Base-by-base conservation (phyloP, 2,888 invertebrate genomes). In the Oscheius sp. region DNA sequence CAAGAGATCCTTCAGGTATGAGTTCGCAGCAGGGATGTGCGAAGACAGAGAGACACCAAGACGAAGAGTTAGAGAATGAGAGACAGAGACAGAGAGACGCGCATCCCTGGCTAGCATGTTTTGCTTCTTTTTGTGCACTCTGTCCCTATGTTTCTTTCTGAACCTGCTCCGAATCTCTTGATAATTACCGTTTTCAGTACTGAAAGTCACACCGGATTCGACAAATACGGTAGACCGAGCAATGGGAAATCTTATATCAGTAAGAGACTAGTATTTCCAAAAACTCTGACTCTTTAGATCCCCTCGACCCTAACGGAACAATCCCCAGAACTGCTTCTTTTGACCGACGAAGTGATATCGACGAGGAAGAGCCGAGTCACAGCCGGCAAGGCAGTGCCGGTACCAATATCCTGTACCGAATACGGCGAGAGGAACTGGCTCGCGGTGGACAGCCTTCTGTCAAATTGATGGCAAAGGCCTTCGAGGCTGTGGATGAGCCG, bases 381-480 rank as follows among this genome's bases (percentile, higher is more conserved):
- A 62, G 70, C 3, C 42, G 75, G 33, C 48, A 51, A 13, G 72
- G 72, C 21, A 72, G 71, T 42, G 58, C 72, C 21, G 75, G 88
- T n/a, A 86, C 88, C 11, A 88, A 88, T 65, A 86, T 88, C 59
- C 77, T 88, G 51, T 88, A 87, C 76, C 80, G 84, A 75, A 87
- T 88, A 13, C 79, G 88, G 42, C 74, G 88, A 10, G 87, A 88
- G 75, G 88, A 88, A 71, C 71, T 88, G 63, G 85, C 88, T 32
- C 79, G 86, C 51, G 88, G 88, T 11, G 85, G 84, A 33, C 79
- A 84, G 21, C 88, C 88, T 1, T 86, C 88, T 0, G 88, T 88
- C n/a, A 79, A 80, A 70, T 50, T 84, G 21, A 84, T 84, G 83
- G 83, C 83, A 0, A 80, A 84, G 65, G 88, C 88, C 10, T 88